Base-by-base conservation (phyloP, 2,888 invertebrate genomes). In the Caprella mutica region DNA sequence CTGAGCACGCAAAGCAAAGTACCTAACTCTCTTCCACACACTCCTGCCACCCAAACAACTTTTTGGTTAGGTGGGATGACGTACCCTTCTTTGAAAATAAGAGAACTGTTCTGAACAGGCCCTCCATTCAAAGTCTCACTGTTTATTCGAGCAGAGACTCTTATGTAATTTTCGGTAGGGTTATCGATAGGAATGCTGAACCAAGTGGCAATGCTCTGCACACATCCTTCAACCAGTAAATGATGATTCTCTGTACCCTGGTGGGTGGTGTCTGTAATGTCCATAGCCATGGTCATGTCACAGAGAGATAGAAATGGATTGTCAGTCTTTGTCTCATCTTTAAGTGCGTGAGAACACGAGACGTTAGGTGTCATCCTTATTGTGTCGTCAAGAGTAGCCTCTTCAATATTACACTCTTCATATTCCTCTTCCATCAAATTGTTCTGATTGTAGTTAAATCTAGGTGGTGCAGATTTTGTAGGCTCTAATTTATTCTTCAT, bases 301-400 rank as follows among this genome's bases (percentile, higher is more conserved):
- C n/a, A n/a, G n/a, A n/a, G n/a, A n/a, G n/a, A n/a, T n/a, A n/a
- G n/a, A n/a, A n/a, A n/a, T n/a, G n/a, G n/a, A n/a, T n/a, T n/a
- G n/a, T n/a, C n/a, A n/a, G n/a, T n/a, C n/a, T n/a, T n/a, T n/a
- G n/a, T n/a, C n/a, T n/a, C n/a, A n/a, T n/a, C n/a, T n/a, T n/a
- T n/a, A n/a, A n/a, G n/a, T n/a, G n/a, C n/a, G n/a, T n/a, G n/a
- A n/a, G n/a, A 5, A 26, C 26, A 44, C 1, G 44, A 23, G 12
- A 44, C 6, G 27, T 30, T 30, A 17, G 48, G 48, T 21, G 29
- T 30, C 30, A 48, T 27, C 5, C 48, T 48, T 5, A 48, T 21
- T 1, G 48, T 48, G 30, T 48, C 48, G 48, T 48, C 48, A 8
- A 48, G 48, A 23, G n/a, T n/a, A n/a, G n/a, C n/a, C n/a, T n/a